Base-by-base conservation (phyloP, 2,888 invertebrate species). In the Loripinus fragilis region DNA sequence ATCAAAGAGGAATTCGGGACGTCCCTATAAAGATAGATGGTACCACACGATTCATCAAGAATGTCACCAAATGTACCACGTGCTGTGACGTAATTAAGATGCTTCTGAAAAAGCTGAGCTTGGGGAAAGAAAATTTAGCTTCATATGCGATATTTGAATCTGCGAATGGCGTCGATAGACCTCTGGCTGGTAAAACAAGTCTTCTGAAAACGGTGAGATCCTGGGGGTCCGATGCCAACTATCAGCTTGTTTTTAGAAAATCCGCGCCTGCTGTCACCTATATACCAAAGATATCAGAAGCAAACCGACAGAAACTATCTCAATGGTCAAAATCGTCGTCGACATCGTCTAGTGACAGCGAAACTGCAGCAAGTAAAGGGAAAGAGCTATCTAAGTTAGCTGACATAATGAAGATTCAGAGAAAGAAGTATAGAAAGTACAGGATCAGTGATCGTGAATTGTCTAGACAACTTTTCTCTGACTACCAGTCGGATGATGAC, bases 21-120 rank as follows among this genome's bases (percentile, higher is more conserved):
- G 67, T 83, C 2, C 80, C 83, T 0, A 35, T 83, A 17, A 72
- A 52, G 15, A 71, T 80, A 2, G 70, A 80, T 30, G 80, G 78
- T 8, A 48, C 25, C 35, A 70, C 70, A 28, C 72, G 76, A 25
- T 74, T 71, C 52, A 80, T 83, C 17, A 83, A 80, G 52, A 81
- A 81, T 20, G 78, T 84, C 2, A 79, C 81, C 0, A 84, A 77
- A 68, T 71, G 74, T 73, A 84, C 84, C 65, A 84, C 81, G 3
- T 81, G 78, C 48, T 67, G 75, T 71, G 84, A 84, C 73, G 79
- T 84, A 75, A 72, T 84, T 76, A 81, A 84, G 67, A 83, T 83
- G 83, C 70, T 81, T 41, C 70, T 84, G 8, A 67, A 75, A 35
- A 81, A 81, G 73, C 41, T 66, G 2, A 67, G 72, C n/a, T 28